Conservation (phyloP, 2,888 invertebrate species). For the Ischnura elegans region DNA sequence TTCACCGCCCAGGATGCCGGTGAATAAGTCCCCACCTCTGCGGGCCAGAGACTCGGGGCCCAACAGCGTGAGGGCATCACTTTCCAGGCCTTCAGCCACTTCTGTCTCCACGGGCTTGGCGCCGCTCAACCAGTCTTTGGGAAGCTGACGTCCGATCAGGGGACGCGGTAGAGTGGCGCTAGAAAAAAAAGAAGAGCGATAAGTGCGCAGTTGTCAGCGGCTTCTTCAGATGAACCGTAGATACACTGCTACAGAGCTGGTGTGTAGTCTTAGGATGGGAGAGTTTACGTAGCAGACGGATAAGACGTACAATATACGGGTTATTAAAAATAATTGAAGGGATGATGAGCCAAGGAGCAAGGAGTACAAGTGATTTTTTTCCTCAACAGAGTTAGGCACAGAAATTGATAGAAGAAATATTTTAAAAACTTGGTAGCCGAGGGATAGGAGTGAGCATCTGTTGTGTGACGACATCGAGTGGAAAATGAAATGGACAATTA, state of each 20-base stretch:
- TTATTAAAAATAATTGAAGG: too few relatives aligned
- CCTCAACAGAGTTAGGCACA: too few relatives aligned
- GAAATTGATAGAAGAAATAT: too few relatives aligned
- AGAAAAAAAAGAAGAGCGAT: not conserved
- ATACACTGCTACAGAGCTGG: not conserved
- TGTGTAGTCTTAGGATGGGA: not conserved
- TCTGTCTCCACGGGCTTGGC: slow-evolving; percentile 60
- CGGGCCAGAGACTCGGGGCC: slow-evolving; percentile 79
- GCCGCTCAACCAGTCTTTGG: slow-evolving; percentile 75
- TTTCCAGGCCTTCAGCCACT: slow-evolving; percentile 73
- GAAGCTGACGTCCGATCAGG: slow-evolving; percentile 76
- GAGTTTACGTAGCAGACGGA: not conserved
- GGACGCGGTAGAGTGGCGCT: slow-evolving; percentile 72
- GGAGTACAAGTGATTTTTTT: too few relatives aligned
- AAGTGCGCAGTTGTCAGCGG: too few relatives aligned
- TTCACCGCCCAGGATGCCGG: slow-evolving; percentile 77
- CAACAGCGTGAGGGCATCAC: slow-evolving; percentile 75
- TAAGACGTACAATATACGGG: not conserved
- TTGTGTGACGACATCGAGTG: too few relatives aligned
- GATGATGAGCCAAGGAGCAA: too few relatives aligned
- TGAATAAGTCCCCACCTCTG: slow-evolving; percentile 76
- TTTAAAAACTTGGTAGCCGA: too few relatives aligned
- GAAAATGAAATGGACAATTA: too few relatives aligned
- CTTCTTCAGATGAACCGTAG: too few relatives aligned
- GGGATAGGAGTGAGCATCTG: too few relatives aligned